Base-by-base conservation (phyloP, 2,888 invertebrate genomes). In the Laothoe populi region DNA sequence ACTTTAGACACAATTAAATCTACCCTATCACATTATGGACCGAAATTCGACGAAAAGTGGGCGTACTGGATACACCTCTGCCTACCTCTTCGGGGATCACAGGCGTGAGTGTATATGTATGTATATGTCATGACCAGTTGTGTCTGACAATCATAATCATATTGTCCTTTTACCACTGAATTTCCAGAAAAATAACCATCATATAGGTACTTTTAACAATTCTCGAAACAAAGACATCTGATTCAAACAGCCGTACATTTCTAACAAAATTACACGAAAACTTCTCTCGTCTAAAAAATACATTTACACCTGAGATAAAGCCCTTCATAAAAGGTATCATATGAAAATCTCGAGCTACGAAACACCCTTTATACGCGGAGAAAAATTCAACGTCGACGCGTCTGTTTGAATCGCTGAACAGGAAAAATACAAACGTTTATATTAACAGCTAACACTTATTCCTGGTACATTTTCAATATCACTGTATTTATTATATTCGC, bases 371-470 rank as follows among this genome's bases (percentile, higher is more conserved):
- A 74, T 73, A 69, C 66, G 66, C 67, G 67, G 68, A 70, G 68
- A 73, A 71, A 70, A 69, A 73, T 73, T 72, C 75, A 72, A 71
- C 72, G 66, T 66, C 68, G 70, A 73, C 68, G 70, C 66, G 70
- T 69, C 66, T 63, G 65, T 69, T 69, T 73, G 70, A 73, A 67
- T 69, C 76, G 70, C 61, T 79, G 75, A 71, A 70, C 75, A 73
- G 73, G 76, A 80, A 74, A 74, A 74, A 74, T 79, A 79, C 74
- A 78, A 71, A 75, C 71, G 71, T 74, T 68, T 68, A 70, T 77
- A 77, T 74, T 71, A 76, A 74, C 48, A 48, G 19, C 35, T 53
- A 70, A 65, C 31, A 53, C 53, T 53, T 46, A 46, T 46, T 60
- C 48, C 45, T 45, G 57, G 59, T 64, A 70, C 68, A 68, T 53